Evolutionary conservation across 2,113 vertebrate species (phyloP).

Genomic region (Ahaetulla prasina): DNA sequence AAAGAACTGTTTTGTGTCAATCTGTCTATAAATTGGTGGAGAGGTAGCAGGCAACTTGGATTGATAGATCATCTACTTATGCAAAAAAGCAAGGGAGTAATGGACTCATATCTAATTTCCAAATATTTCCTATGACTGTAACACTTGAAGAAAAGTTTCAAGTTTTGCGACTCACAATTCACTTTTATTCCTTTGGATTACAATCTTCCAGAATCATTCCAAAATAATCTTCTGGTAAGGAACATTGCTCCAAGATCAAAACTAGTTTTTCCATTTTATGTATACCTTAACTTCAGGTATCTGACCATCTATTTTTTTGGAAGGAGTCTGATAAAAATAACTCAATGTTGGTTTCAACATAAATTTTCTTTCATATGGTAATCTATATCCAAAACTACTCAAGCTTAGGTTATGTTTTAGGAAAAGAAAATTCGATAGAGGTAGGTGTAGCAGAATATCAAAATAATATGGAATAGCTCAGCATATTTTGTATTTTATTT

Average conservation of each 20-base stretch:
- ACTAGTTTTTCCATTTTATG: background rate
- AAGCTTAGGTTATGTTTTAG: background rate
- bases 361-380: background rate
- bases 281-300: background rate
- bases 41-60: background rate
- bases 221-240: background rate
- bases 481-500: constrained; percentile 1
- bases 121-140: background rate
- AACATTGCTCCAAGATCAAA: background rate
- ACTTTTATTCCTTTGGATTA: background rate
- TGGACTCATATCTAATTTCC: background rate
- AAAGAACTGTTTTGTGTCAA: background rate
- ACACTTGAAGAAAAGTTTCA: background rate
- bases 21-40: background rate
- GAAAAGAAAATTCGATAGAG: background rate
- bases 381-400: background rate
- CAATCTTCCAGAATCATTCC: background rate
- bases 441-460: background rate
- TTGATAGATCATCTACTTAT: background rate
- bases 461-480: constrained; percentile 12
- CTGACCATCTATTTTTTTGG: background rate
- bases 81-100: background rate
- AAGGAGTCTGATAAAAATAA: background rate
- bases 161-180: background rate
- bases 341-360: background rate